Conservation (phyloP, 2,797 vertebrate species). For the Lagodon rhomboides region DNA sequence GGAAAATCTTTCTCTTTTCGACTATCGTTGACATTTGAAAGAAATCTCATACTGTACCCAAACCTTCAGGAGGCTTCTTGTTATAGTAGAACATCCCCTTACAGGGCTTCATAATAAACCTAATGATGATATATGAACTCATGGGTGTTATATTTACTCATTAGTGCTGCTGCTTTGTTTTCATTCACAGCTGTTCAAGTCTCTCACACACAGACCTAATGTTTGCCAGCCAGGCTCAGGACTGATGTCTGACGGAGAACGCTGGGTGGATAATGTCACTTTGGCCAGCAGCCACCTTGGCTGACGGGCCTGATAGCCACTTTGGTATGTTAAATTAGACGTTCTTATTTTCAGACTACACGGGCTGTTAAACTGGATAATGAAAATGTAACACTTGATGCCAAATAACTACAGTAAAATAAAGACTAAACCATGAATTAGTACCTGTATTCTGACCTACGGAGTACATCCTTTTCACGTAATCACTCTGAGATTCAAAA, state of each 20-base stretch:
- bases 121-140: constrained; percentile 14
- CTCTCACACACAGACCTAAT: not conserved
- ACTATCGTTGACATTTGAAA: not conserved
- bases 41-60: not conserved
- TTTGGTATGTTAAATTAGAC: constrained; percentile 19
- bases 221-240: not conserved
- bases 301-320: constrained; percentile 29
- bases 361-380: not conserved
- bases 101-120: constrained; percentile 4
- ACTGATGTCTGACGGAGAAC: not conserved
- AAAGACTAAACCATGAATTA: not conserved
- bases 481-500: not conserved
- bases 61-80: not conserved
- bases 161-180: constrained; percentile 24
- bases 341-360: constrained; percentile 11
- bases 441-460: not conserved
- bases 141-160: constrained; percentile 10
- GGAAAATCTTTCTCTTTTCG: not conserved
- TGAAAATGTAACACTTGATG: constrained; percentile 2
- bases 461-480: not conserved
- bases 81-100: constrained; percentile 6
- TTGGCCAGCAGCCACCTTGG: too few relatives aligned
- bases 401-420: constrained; percentile 13
- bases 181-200: constrained; percentile 14
- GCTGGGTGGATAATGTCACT: too few relatives aligned